Evolutionary conservation across 1,140 invertebrate species (phyloP), one percentile per base, ranked within the genome.

Genomic region (Macrotrachela quadricornifera): DNA sequence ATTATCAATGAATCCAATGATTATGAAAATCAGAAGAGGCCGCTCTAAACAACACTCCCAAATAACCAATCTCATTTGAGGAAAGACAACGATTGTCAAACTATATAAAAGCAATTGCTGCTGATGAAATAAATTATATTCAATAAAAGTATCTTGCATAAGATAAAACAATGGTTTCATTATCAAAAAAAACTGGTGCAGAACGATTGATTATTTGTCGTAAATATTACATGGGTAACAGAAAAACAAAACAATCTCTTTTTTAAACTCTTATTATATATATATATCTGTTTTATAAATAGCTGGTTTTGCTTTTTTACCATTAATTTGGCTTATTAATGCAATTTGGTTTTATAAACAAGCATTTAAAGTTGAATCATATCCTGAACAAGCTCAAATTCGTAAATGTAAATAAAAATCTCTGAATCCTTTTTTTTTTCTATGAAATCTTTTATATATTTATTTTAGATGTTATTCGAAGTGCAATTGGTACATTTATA

Each of bases 251-350:
- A 30, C n/a, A 30, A 30, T 30, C 8, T 30, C 21, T 4, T 30
- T 30, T 30, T 30, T n/a, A n/a, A n/a, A 30, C 21, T 30, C 8
- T 8, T 8, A 30, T n/a, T 30, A 30, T 30, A 4, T 30, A 30
- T 30, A 30, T 4, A 4, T 30, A 8, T 30, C 21, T 30, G 21
- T 30, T 8, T 30, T n/a, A n/a, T n/a, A n/a, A n/a, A n/a, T 30
- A 30, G 21, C 21, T 30, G 53, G 53, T 0, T 54, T 54, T 49
- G 40, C 43, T 12, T 38, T 54, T 44, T 54, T 54, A 13, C 53
- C 53, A 44, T 49, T 54, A 49, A 17, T 54, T 38, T 54, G 53
- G 53, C 14, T 54, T 15, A 45, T 54, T 10, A 54, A 54, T 54
- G 48, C 48, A 21, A 12, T 41, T 16, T 54, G 53, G 53, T 54